Evolutionary conservation across 2,888 invertebrate genomes (phyloP), one percentile per base, ranked within the genome.

Genomic region (Ryuthela nishihirai): DNA sequence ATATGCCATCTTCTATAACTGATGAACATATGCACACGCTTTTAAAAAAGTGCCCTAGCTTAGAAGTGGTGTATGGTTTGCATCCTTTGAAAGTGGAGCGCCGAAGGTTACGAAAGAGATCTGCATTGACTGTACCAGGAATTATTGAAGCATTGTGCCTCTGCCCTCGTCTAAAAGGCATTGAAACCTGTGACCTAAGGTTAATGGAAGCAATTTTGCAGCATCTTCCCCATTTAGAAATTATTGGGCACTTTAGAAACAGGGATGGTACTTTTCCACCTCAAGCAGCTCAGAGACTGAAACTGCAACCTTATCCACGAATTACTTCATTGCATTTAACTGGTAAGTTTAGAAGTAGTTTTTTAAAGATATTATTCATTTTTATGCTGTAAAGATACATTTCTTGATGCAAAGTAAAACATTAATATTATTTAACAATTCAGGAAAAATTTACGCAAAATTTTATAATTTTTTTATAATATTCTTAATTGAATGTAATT

Each of bases 211-310:
- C 69, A 12, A 49, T 72, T 12, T 56, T 70, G 39, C 65, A 54
- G 5, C 65, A 66, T 44, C 60, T 70, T 21, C 69, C 70, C 2
- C 59, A 68, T 35, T 36, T 70, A 3, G 64, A 69, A 45, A 68
- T 72, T 32, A 54, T 71, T 15, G 68, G 69, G n/a, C 66, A 65
- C 12, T 71, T 71, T 53, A 64, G 64, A 46, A 71, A 71, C 43
- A 50, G 68, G n/a, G 63, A 67, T 55, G 68, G 69, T 20, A 47
- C 48, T 5, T 69, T 70, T 54, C 70, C 70, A 2, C 63, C 68
- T 25, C 64, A 64, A 10, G 38, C 54, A 6, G 53, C 47, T 18
- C 67, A 69, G 41, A 58, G 56, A 34, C 50, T 71, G 5, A 61
- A 53, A 9, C 50, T 72, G 12, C 60, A 65, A 10, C 60, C 65